Percentiles rank a stretch among this genome's conserved stretches.
phyloP scores from a whole-genome alignment of 2,113 vertebrate species.

The Promerops cafer region DNA sequence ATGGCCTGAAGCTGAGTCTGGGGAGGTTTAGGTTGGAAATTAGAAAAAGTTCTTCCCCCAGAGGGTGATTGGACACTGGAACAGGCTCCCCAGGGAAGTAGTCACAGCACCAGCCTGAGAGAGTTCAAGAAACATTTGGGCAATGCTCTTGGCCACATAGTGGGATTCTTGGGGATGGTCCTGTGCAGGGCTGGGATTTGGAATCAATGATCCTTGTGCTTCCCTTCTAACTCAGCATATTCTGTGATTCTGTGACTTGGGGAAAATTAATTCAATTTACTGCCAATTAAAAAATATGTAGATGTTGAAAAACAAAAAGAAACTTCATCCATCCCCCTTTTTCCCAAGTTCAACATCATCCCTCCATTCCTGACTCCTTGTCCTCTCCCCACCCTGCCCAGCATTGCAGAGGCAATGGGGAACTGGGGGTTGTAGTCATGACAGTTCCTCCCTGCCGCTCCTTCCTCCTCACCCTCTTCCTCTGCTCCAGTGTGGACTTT shows the following conservation, averaged over 20 bases:
- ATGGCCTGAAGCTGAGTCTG: not conserved
- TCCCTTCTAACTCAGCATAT: not conserved
- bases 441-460: rapidly evolving
- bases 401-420: not conserved
- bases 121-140: not conserved
- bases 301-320: not conserved
- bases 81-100: not conserved
- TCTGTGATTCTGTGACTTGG: not conserved
- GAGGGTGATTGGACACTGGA: not conserved
- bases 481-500: not conserved
- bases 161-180: not conserved
- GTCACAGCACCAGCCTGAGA: not conserved
- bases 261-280: not conserved
- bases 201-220: not conserved
- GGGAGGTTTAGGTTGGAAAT: not conserved
- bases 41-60: not conserved
- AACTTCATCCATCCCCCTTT: not conserved
- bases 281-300: not conserved
- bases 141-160: not conserved
- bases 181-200: not conserved
- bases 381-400: not conserved
- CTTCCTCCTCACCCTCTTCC: not conserved
- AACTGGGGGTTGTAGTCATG: rapidly evolving
- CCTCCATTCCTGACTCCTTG: not conserved
- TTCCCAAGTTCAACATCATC: not conserved